Base-by-base conservation (phyloP, 2,113 vertebrate species). In the Triplophysa tibetana region DNA sequence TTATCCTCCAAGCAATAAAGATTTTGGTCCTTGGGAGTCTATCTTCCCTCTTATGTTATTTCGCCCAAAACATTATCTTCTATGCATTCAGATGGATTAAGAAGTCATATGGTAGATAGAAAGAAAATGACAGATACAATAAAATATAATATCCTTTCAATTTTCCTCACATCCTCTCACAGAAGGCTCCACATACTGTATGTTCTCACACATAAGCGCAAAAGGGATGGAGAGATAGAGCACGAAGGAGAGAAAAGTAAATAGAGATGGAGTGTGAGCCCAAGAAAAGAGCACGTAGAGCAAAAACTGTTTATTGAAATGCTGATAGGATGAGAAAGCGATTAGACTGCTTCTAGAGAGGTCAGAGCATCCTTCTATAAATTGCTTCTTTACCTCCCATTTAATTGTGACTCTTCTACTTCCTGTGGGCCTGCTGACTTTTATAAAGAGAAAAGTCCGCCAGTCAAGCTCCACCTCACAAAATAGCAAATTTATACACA, bases 21-120 rank as follows among this genome's bases (percentile, higher is more conserved):
- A 99, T 98, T 98, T 97, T 98, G 97, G 98, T 98, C 98, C 97
- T 98, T 98, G 98, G 97, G 96, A 98, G 96, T 98, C 96, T 99
- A 98, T 98, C 98, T 97, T 97, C 96, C 98, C 97, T 99, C 97
- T 99, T 96, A 98, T 99, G 98, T 98, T 98, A 99, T 99, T 98
- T 99, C 93, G 94, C 96, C 98, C 96, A 98, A 98, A 99, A 99
- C 98, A 99, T 98, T 99, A 99, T 99, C 98, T 98, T 96, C 95
- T 96, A 95, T 96, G 97, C 98, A 99, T 98, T 99, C 96, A 97
- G 97, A 99, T 98, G 98, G 98, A 99, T 99, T 99, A 98, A 98
- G 96, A 97, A 99, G 97, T 98, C 98, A 98, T 98, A 96, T 95
- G 96, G 95, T 95, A 99, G 98, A 99, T 99, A 97, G 96, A 96